Evolutionary conservation across 2,113 vertebrate species (phyloP).

Genomic region (Equus quagga): DNA sequence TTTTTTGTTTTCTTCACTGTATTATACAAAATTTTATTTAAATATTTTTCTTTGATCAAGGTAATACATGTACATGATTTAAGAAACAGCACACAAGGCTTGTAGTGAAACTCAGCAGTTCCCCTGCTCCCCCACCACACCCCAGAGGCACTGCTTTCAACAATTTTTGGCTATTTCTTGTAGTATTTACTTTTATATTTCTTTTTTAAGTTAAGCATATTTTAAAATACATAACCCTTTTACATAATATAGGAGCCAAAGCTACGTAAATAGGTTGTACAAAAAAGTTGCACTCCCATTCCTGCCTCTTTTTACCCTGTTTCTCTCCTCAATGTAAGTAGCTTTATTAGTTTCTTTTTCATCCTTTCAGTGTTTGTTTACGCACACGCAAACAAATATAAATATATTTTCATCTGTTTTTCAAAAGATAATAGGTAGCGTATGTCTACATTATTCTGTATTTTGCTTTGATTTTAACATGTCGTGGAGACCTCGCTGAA

Average conservation of each 20-base stretch:
- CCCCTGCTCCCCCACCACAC: not conserved
- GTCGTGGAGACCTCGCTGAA: not conserved
- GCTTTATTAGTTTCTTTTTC: not conserved
- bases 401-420: not conserved
- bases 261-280: not conserved
- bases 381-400: not conserved
- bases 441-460: not conserved
- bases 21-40: constrained; percentile 1
- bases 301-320: not conserved
- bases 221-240: not conserved
- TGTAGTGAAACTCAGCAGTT: not conserved
- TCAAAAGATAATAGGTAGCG: not conserved
- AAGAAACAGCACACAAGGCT: not conserved
- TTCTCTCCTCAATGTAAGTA: not conserved
- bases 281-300: not conserved
- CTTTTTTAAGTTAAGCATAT: not conserved
- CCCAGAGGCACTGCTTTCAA: not conserved
- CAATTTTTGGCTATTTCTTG: not conserved
- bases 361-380: not conserved
- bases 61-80: not conserved
- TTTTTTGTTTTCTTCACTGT: not conserved
- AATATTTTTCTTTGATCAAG: not conserved
- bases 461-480: not conserved
- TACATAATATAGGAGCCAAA: not conserved
- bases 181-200: not conserved